Conservation (phyloP, 2,888 invertebrate species). For the Pammene fasciana region DNA sequence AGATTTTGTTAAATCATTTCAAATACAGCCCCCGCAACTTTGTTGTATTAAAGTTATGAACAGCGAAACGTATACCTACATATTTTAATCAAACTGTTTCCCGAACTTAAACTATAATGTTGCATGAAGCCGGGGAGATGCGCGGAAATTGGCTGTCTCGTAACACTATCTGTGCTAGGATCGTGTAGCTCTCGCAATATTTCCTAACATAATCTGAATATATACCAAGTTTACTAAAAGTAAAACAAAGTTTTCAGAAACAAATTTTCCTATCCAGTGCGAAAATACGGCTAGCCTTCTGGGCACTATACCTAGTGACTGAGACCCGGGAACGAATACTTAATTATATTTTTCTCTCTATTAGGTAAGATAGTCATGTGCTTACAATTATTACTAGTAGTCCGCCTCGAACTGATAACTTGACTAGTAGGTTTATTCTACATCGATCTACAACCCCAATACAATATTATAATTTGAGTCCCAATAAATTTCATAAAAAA, state of each 20-base stretch:
- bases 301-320: too few species aligned
- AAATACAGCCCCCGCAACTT: neutral
- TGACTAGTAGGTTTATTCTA: too few species aligned
- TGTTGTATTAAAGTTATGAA: neutral
- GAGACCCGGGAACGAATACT: too few species aligned
- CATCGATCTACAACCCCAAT: too few species aligned
- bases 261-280: too few species aligned
- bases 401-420: neutral
- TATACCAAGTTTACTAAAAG: neutral
- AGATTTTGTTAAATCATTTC: too few species aligned
- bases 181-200: constrained; percentile 9
- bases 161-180: constrained; percentile 6
- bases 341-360: too few species aligned
- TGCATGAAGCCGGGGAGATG: neutral
- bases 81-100: constrained; percentile 4
- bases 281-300: too few species aligned
- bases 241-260: neutral
- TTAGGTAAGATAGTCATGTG: too few species aligned
- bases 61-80: neutral
- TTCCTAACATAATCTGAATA: constrained; percentile 10
- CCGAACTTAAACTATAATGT: neutral
- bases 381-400: too few species aligned
- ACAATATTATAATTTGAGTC: too few species aligned
- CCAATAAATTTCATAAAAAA: too few species aligned
- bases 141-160: constrained; percentile 5